Evolutionary conservation across 2,888 invertebrate species (phyloP), one percentile per base, ranked within the genome.

Genomic region (Exephanes ischioxanthus): DNA sequence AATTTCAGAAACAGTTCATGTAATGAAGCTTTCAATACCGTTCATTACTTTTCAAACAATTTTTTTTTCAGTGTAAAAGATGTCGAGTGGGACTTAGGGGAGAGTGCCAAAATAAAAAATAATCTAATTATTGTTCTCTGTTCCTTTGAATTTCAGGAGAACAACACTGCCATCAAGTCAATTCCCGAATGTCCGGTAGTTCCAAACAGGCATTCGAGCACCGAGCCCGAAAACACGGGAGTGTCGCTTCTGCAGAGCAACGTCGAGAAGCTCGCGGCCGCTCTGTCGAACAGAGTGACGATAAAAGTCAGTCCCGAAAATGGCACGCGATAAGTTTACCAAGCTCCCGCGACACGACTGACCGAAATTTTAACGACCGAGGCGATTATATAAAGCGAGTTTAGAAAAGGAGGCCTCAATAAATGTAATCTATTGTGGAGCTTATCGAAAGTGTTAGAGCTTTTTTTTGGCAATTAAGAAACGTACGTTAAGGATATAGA

Each of bases 231-330:
- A n/a, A 89, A 78, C 84, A 89, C 88, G 86, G 91, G 88, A 85
- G 89, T 88, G 26, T 76, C 87, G 41, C 79, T 90, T 68, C 75
- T 88, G 7, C 92, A 91, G 53, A 91, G 90, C 55, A 93, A 89
- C 85, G 89, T 94, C 14, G 94, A 94, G 58, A 94, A 93, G 81
- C 86, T 94, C 76, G 92, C 94, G 16, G 90, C 91, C 9, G 91
- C 91, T 71, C 85, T 94, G 73, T 91, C 89, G 86, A 94, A 94
- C 89, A 93, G 93, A 89, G 93, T 94, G 73, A 94, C 94, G 85
- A 94, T 94, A 77, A 93, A 92, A 89, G 92, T 94, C 81, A 94
- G 91, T 85, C 93, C 94, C n/a, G 93, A 93, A 79, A 91, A 90
- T 82, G 91, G 88, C 88, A 90, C 88, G 84, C 93, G 93, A 93